A percentile compares a stretch with the other conserved stretches of the same genome.
These are phyloP conservation scores for Drosophila phalerata DNA, from an alignment of 2,888 invertebrate species.

Conservation along the genomic window DNA sequence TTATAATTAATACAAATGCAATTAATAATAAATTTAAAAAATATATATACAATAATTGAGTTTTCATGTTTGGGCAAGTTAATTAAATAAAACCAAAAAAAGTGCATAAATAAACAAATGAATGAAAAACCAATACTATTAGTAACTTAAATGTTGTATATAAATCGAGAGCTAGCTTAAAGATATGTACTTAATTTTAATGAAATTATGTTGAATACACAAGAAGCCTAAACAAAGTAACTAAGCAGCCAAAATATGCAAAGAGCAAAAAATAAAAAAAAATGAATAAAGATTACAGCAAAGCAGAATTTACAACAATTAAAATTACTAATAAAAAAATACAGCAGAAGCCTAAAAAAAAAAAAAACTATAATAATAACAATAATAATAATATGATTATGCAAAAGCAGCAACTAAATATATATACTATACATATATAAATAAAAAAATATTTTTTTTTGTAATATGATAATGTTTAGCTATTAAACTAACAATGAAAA, in stretches of 20 bases:
- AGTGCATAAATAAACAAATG: conserved; percentile 12
- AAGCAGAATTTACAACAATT: conserved; percentile 31
- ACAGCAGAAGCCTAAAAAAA: conserved; percentile 20
- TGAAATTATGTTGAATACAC: conserved; percentile 43
- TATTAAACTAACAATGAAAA: conserved; percentile 40
- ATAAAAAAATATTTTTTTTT: conserved; percentile 42
- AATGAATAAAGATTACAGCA: conserved; percentile 22
- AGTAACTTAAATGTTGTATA: conserved; percentile 78
- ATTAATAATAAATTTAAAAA: conserved; percentile 15
- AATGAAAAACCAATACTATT: conserved; percentile 56
- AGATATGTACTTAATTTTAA: conserved; percentile 61
- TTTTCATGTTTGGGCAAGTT: conserved; percentile 16
- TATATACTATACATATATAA: conserved; percentile 15
- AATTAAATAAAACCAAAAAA: conserved; percentile 4
- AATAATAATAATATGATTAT: conserved; percentile 17
- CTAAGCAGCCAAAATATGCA: conserved; percentile 63
- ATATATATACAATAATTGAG: conserved; percentile 23
- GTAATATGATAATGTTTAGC: conserved; percentile 55
- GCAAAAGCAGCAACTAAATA: conserved; percentile 16
- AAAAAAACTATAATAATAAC: conserved; percentile 9
- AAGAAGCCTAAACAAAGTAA: conserved; percentile 60
- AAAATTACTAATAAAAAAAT: conserved; percentile 5
- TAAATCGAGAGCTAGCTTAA: conserved; percentile 69
- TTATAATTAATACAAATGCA: conserved; percentile 26
- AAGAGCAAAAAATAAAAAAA: conserved; percentile 7